Percentiles rank a stretch among this genome's conserved stretches.
Evolutionary conservation across 2,888 invertebrate species (phyloP).

Genomic region (Operophtera brumata): DNA sequence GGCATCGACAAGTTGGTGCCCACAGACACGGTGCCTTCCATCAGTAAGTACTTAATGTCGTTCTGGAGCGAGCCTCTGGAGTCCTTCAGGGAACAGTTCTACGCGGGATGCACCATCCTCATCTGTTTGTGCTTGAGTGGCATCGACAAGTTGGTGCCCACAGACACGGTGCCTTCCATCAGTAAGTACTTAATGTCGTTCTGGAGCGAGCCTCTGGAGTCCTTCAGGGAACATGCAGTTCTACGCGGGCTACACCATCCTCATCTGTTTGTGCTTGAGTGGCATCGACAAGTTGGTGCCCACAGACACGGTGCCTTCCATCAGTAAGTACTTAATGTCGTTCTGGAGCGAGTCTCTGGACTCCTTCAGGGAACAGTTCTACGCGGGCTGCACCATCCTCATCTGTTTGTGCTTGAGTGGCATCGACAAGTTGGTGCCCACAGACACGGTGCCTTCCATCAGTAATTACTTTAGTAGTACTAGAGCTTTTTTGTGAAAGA

Average conservation of each 20-base stretch:
- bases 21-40: conserved; percentile 57
- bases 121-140: conserved; percentile 62
- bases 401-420: conserved; percentile 62
- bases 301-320: conserved; percentile 57
- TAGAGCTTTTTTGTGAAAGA: conserved; percentile 64
- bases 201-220: conserved; percentile 60
- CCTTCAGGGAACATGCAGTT: conserved; percentile 63
- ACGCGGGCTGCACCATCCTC: conserved; percentile 49
- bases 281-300: conserved; percentile 65
- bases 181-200: conserved; percentile 64
- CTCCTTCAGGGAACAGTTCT: conserved; percentile 61
- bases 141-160: conserved; percentile 63
- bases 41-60: conserved; percentile 62
- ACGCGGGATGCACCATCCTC: conserved; percentile 49
- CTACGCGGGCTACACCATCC: conserved; percentile 50
- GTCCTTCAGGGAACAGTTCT: conserved; percentile 61
- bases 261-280: conserved; percentile 61
- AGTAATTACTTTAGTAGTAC: conserved; percentile 62
- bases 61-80: conserved; percentile 66
- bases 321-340: conserved; percentile 62
- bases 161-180: conserved; percentile 60
- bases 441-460: conserved; percentile 60
- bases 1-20: conserved; percentile 65
- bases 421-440: conserved; percentile 63
- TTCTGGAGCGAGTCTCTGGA: conserved; percentile 66